Evolutionary conservation across 2,888 invertebrate species (phyloP), one percentile per base, ranked within the genome.

Genomic region (Sarcophaga rosellei): DNA sequence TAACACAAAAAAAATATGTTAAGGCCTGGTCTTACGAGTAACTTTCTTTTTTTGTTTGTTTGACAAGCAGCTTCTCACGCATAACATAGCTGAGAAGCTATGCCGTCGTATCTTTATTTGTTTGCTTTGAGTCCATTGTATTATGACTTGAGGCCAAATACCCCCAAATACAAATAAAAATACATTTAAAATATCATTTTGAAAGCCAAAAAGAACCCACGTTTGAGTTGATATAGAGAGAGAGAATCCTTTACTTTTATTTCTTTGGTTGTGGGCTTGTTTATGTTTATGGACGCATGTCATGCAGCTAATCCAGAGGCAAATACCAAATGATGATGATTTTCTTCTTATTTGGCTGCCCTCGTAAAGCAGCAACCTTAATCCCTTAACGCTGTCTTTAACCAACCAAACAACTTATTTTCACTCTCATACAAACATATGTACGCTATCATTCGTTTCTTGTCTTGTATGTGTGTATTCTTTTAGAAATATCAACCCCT

Each of bases 271-370:
- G 73, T 62, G 81, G 77, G 81, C 77, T 75, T 84, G 78, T 84
- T 81, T 86, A 84, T 86, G 63, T 79, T 84, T 86, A 84, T 45
- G 84, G 81, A 86, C 86, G 86, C 81, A 84, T 84, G 86, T 86
- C 86, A 86, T 86, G 59, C 84, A 75, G 86, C 86, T 86, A 86
- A 86, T 86, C 86, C 84, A 68, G 84, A 78, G 84, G 84, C 86
- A 86, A 86, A 86, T 84, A 86, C 84, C 78, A 57, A 86, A 86
- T 84, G 77, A 86, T 21, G 57, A 53, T 47, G 61, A 66, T 69
- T 53, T 53, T 53, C 53, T 53, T 15, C 53, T 15, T 53, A 35
- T 35, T 53, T 53, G 15, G 53, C 44, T 77, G 76, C 84, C 12
- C 17, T 78, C 84, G 74, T 75, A 84, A 84, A 84, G 78, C 69